These are phyloP conservation scores for Chitala chitala DNA, from an alignment of 2,113 vertebrate genomes.

Conservation along the genomic window DNA sequence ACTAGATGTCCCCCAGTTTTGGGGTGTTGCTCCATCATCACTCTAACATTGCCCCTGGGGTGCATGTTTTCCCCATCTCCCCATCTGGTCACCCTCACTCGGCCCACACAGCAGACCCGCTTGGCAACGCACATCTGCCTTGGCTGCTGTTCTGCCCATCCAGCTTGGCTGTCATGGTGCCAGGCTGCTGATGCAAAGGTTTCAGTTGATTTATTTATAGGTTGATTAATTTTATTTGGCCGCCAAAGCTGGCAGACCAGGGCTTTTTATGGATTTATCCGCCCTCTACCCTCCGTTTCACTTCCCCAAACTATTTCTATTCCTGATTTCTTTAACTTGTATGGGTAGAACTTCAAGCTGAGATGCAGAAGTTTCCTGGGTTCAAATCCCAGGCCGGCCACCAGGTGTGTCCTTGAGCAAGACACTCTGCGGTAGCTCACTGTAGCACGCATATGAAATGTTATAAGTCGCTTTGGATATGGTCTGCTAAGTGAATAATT, in stretches of 20 bases:
- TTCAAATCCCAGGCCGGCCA: no score
- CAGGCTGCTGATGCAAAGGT: not conserved
- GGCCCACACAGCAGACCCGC: not conserved
- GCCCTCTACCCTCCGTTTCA: not conserved
- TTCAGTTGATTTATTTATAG: not conserved
- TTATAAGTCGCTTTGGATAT: no score
- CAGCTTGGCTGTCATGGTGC: not conserved
- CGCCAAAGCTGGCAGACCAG: not conserved
- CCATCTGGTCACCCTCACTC: not conserved
- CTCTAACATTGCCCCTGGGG: no score
- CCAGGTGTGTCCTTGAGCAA: no score
- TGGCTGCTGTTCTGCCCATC: not conserved
- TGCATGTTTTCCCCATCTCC: not conserved
- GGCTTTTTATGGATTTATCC: not conserved
- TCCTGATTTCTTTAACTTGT: not conserved
- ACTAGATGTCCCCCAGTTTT: no score
- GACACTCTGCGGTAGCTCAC: no score
- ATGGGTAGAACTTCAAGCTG: not conserved
- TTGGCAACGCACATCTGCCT: not conserved
- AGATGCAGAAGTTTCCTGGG: no score
- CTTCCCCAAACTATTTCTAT: not conserved
- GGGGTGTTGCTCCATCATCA: no score
- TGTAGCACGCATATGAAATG: no score
- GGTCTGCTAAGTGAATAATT: no score
- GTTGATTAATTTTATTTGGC: not conserved